Percentiles rank a stretch among this genome's conserved stretches.
Evolutionary conservation across 2,888 invertebrate genomes (phyloP).

Genomic region (Caenorhabditis uteleia): DNA sequence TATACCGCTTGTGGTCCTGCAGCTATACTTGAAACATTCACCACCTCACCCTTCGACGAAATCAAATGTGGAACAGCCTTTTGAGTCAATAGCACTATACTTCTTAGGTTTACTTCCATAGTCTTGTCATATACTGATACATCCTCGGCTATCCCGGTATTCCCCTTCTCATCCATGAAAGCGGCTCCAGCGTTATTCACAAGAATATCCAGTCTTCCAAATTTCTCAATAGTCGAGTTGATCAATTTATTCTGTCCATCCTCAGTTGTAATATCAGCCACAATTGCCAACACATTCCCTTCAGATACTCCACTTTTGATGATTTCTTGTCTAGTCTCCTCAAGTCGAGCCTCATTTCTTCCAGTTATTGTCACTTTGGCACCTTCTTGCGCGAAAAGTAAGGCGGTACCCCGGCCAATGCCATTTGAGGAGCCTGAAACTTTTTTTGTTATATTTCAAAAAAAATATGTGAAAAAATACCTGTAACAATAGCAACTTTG

Average conservation of each 20-base stretch:
- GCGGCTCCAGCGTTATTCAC: constrained; percentile 26
- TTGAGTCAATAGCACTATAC: too few relatives aligned
- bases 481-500: too few relatives aligned
- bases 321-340: neutral
- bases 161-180: constrained; percentile 6
- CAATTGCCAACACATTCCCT: neutral
- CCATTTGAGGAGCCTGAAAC: constrained; percentile 22
- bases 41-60: constrained; percentile 32
- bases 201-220: constrained; percentile 23
- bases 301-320: neutral
- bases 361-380: constrained; percentile 27
- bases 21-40: constrained; percentile 34
- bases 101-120: too few relatives aligned
- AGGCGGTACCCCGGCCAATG: constrained; percentile 19
- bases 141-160: constrained; percentile 7
- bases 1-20: constrained; percentile 11
- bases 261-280: neutral
- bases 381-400: constrained; percentile 15
- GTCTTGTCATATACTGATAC: constrained; percentile 8
- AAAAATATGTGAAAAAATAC: too few relatives aligned
- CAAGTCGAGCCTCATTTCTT: too few relatives aligned
- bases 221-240: constrained; percentile 9
- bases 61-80: constrained; percentile 28
- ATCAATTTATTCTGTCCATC: constrained; percentile 12
- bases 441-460: too few relatives aligned